Conservation (phyloP, 2,113 vertebrate species). For the Chamaea fasciata region DNA sequence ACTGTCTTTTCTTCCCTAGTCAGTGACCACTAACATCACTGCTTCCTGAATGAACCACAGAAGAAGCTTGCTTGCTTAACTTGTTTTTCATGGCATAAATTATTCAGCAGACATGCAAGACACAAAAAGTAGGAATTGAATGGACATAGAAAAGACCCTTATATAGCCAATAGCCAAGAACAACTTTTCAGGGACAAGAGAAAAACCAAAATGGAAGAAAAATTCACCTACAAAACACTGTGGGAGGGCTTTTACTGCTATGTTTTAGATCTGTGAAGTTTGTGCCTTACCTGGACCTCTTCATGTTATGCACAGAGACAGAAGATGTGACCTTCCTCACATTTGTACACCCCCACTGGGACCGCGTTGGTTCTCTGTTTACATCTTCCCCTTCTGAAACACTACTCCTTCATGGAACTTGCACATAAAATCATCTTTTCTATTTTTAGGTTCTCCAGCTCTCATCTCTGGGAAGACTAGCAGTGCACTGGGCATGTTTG, state of each 20-base stretch:
- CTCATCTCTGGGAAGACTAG: not conserved
- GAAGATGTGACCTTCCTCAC: not conserved
- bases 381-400: not conserved
- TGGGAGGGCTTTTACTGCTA: not conserved
- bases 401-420: not conserved
- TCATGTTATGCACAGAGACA: not conserved
- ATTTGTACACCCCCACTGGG: not conserved
- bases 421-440: constrained; percentile 13
- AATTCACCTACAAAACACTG: not conserved
- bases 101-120: not conserved
- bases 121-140: not conserved
- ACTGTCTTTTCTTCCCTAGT: not conserved
- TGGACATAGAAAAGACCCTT: not conserved
- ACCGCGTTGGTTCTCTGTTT: not conserved
- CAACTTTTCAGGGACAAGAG: not conserved
- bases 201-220: not conserved
- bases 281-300: not conserved
- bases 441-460: not conserved
- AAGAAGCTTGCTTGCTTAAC: not conserved
- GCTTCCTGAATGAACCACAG: not conserved
- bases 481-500: not conserved
- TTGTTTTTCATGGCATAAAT: not conserved
- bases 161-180: not conserved
- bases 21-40: not conserved
- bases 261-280: not conserved